Percentiles rank a stretch among this genome's conserved stretches.
Evolutionary conservation across 2,888 invertebrate species (phyloP).

Genomic region (Cloeon dipterum): DNA sequence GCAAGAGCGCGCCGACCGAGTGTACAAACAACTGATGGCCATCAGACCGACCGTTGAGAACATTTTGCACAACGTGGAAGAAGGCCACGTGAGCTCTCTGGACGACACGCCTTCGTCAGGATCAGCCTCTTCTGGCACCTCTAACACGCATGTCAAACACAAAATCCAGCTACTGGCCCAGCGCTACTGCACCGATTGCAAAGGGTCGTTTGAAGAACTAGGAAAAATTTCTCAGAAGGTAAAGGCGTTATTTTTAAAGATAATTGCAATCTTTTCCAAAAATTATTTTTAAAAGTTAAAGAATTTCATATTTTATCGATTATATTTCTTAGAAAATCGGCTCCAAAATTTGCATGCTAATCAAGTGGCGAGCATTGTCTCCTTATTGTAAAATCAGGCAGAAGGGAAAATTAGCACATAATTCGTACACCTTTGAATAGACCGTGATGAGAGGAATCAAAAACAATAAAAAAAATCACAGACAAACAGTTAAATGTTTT

Average conservation of each 20-base stretch:
- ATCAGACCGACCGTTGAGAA: conserved; percentile 79
- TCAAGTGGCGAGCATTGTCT: too few relatives aligned
- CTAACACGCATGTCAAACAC: conserved; percentile 49
- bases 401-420: too few relatives aligned
- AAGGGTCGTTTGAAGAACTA: conserved; percentile 83
- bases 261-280: not conserved
- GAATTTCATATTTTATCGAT: too few relatives aligned
- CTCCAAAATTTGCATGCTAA: too few relatives aligned
- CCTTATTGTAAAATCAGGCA: too few relatives aligned
- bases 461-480: too few relatives aligned
- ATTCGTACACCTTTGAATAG: too few relatives aligned
- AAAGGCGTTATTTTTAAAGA: not conserved
- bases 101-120: not conserved
- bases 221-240: conserved; percentile 31
- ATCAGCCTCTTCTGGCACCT: conserved; percentile 20
- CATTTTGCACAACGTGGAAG: conserved; percentile 4
- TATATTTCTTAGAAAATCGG: too few relatives aligned
- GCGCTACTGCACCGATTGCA: conserved; percentile 87
- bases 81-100: not conserved
- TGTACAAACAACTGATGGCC: conserved; percentile 72
- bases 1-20: conserved; percentile 82
- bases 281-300: too few relatives aligned
- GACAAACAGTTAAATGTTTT: too few relatives aligned
- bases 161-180: conserved; percentile 86
- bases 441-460: too few relatives aligned